Base-by-base conservation (phyloP, 2,797 vertebrate species). In the Sebastolobus altivelis region DNA sequence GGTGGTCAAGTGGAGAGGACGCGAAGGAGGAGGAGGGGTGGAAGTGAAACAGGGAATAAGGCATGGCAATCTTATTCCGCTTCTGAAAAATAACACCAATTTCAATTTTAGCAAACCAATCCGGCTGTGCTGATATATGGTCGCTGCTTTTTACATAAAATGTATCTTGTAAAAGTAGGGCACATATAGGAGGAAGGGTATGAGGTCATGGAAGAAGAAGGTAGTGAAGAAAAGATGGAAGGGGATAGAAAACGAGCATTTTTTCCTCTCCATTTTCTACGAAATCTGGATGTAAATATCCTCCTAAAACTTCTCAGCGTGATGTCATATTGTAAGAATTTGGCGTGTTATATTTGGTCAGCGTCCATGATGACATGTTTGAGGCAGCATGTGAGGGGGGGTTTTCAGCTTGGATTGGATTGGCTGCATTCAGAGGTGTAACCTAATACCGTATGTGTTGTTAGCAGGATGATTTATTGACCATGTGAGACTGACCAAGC, bases 401-500 rank as follows among this genome's bases (percentile, higher is more conserved):
- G n/a, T 81, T 75, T 76, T 43, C 8, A 20, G 31, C n/a, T 22
- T 4, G 52, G 65, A 71, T 27, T 43, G 62, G 43, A 46, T 46
- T 46, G 43, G 54, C 75, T 75, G 18, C 75, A 56, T 82, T 81
- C 59, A 58, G 66, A 75, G 46, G 55, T 62, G 79, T 86, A 92
- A 89, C 75, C 59, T 81, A 68, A 87, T 65, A 84, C 77, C 70
- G 49, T 40, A 54, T 86, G 84, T 83, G 84, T 88, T 77, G 84
- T 84, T 91, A 85, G 77, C 78, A 13, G 73, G 68, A 59, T 84
- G 89, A 93, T 91, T 93, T 90, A 91, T 83, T 70, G 79, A 78
- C 31, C 40, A 63, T 63, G 77, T 22, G 72, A 84, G 79, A 76
- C 62, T 29, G 54, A 83, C 71, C 63, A 27, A 58, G 60, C 58